These are phyloP conservation scores for Laterallus jamaicensis DNA, from an alignment of 2,113 vertebrate species.

Conservation along the genomic window DNA sequence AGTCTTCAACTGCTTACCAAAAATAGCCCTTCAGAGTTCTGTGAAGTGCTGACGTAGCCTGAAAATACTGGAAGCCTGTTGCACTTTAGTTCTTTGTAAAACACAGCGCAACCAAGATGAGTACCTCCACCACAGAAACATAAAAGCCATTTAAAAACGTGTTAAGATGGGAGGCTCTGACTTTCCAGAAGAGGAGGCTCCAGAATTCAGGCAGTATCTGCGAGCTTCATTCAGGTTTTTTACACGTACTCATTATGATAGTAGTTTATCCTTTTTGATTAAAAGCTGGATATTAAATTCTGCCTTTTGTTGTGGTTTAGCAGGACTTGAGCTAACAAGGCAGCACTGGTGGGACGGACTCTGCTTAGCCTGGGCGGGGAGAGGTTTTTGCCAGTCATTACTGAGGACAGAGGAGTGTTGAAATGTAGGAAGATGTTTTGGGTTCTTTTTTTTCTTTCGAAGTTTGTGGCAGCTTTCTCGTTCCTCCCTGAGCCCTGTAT, in stretches of 20 bases:
- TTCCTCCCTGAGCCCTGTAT: neutral
- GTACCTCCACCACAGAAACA: conserved; percentile 6
- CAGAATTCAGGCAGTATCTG: neutral
- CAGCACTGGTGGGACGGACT: neutral
- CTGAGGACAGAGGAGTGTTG: neutral
- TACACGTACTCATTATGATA: neutral
- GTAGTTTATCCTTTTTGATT: neutral
- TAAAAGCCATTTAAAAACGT: neutral
- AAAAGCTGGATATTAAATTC: neutral
- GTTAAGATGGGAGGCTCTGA: neutral
- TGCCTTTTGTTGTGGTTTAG: conserved; percentile 42
- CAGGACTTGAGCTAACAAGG: conserved; percentile 3
- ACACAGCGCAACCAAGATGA: neutral
- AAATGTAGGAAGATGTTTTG: neutral
- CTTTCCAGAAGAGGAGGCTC: neutral
- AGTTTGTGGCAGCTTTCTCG: neutral
- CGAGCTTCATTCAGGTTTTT: neutral
- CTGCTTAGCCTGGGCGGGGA: neutral
- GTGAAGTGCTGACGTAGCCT: neutral
- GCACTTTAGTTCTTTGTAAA: neutral
- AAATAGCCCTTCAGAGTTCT: neutral
- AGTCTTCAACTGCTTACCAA: neutral
- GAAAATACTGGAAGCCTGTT: neutral
- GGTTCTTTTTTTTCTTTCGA: neutral
- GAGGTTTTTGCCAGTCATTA: neutral